Percentiles rank a stretch among this genome's conserved stretches.
These are phyloP conservation scores for Delia radicum DNA, from an alignment of 1,140 invertebrate species.

Conservation along the genomic window DNA sequence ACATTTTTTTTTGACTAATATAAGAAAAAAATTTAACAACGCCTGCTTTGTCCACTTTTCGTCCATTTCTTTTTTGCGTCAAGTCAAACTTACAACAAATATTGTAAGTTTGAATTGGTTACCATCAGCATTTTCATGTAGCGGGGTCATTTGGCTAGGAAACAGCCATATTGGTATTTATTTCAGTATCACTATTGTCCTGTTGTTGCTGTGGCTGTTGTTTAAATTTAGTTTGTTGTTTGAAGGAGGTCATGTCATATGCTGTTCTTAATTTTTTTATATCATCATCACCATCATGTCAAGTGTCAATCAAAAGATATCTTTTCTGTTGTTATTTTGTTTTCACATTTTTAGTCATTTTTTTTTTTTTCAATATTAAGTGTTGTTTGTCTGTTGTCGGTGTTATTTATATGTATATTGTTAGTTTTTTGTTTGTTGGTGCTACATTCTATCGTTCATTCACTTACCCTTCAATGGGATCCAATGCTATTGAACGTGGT, in stretches of 20 bases:
- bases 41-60: too few species aligned
- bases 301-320: constrained; percentile 16
- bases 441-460: background rate
- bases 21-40: too few species aligned
- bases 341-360: background rate
- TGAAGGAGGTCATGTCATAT: background rate
- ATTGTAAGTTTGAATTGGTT: too few species aligned
- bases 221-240: background rate
- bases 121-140: too few species aligned
- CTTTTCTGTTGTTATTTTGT: background rate
- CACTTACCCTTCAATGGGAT: constrained; percentile 86
- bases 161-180: background rate
- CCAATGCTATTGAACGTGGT: constrained; percentile 91
- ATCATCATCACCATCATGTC: constrained; percentile 18
- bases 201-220: background rate
- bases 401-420: background rate
- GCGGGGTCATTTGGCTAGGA: background rate
- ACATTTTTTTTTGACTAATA: too few species aligned
- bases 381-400: background rate
- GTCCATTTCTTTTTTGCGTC: too few species aligned
- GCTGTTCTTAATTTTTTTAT: background rate
- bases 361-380: background rate
- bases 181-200: background rate
- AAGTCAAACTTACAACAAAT: too few species aligned
- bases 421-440: too few species aligned